phyloP scores from a whole-genome alignment of 2,888 invertebrate genomes.

The Coleophora deauratella region DNA sequence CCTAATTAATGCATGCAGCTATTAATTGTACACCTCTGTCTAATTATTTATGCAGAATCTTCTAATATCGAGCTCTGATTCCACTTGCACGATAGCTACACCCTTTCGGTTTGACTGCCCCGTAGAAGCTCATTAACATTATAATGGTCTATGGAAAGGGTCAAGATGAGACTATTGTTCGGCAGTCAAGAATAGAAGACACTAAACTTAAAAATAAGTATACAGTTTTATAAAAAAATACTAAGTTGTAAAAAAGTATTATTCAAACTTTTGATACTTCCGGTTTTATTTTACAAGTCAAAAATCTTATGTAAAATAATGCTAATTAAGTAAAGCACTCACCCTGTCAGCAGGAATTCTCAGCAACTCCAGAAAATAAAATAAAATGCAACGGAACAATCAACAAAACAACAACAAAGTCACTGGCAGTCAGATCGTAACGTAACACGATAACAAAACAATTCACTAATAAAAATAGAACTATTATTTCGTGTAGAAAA shows the following conservation, averaged over 20 bases:
- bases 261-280: background rate
- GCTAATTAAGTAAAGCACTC: conserved; percentile 25
- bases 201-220: too few species aligned
- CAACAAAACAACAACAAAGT: conserved; percentile 60
- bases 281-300: too few species aligned
- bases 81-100: conserved; percentile 45
- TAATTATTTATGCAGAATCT: conserved; percentile 61
- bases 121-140: conserved; percentile 43
- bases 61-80: conserved; percentile 45
- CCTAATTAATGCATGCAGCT: background rate
- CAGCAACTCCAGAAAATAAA: conserved; percentile 27
- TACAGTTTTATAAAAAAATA: too few species aligned
- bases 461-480: conserved; percentile 27
- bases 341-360: conserved; percentile 35
- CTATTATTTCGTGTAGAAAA: conserved; percentile 18
- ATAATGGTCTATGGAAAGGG: conserved; percentile 43
- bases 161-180: conserved; percentile 31
- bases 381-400: conserved; percentile 47
- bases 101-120: conserved; percentile 26
- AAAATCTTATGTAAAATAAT: background rate
- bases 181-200: conserved; percentile 6
- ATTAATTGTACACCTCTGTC: background rate
- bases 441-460: conserved; percentile 37
- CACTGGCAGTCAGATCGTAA: conserved; percentile 53
- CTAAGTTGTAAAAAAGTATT: conserved; percentile 7